Conservation (phyloP, 2,888 invertebrate genomes). For the Tipula lateralis region DNA sequence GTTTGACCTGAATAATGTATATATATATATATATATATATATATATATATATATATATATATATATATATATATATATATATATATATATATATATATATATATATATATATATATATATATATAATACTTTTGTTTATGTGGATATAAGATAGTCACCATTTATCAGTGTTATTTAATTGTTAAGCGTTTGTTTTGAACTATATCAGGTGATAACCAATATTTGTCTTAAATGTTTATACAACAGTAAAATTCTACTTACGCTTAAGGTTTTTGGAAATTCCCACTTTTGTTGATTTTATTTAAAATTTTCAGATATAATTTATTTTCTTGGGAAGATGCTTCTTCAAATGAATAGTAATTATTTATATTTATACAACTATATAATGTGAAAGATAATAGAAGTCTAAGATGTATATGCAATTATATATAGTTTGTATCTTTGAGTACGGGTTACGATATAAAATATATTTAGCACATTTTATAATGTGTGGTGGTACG, state of each 20-base stretch:
- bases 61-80: too few relatives aligned
- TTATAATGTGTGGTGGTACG: neutral
- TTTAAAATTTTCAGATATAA: too few relatives aligned
- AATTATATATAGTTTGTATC: neutral
- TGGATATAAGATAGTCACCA: neutral
- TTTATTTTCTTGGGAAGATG: neutral
- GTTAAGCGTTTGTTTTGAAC: neutral
- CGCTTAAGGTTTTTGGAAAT: neutral
- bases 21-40: too few relatives aligned
- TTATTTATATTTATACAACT: neutral
- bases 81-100: too few relatives aligned
- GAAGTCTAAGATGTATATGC: neutral
- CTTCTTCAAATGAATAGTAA: neutral
- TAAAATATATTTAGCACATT: neutral
- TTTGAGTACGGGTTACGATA: neutral
- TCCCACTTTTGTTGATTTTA: neutral
- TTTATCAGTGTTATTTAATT: neutral
- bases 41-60: too few relatives aligned
- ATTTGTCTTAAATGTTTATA: neutral
- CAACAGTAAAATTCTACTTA: neutral
- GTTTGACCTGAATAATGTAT: neutral
- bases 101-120: too few relatives aligned
- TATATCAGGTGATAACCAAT: neutral
- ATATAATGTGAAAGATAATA: neutral
- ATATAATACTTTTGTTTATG: too few relatives aligned